Percentiles rank a stretch among this genome's conserved stretches.
These are phyloP conservation scores for Yponomeuta malinellus DNA, from an alignment of 2,888 invertebrate genomes.

Conservation along the genomic window DNA sequence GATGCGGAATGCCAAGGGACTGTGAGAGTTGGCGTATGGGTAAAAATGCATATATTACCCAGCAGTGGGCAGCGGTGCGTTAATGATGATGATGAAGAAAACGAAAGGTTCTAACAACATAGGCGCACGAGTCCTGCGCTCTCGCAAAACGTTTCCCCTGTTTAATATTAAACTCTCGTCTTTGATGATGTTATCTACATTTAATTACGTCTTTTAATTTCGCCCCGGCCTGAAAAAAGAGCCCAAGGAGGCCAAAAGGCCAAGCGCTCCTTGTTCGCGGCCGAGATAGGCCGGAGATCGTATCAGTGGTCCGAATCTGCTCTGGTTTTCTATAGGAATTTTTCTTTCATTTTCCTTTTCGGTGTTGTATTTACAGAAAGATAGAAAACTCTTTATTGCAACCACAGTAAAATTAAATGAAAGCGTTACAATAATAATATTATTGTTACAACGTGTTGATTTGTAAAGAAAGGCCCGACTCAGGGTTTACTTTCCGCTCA, in stretches of 20 bases:
- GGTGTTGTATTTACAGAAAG: too few relatives aligned
- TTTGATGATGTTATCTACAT: slow-evolving; percentile 19
- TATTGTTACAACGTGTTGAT: too few relatives aligned
- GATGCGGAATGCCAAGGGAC: too few relatives aligned
- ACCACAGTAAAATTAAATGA: too few relatives aligned
- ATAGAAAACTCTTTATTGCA: too few relatives aligned
- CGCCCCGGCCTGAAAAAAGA: slow-evolving; percentile 7
- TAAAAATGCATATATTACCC: too few relatives aligned
- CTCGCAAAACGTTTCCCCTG: slow-evolving; percentile 14
- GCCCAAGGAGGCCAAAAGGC: slow-evolving; percentile 4
- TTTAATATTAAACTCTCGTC: slow-evolving; percentile 16
- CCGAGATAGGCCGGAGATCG: slow-evolving; percentile 7
- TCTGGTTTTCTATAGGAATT: background rate
- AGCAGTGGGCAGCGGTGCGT: background rate
- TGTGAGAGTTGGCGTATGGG: too few relatives aligned
- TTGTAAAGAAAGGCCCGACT: too few relatives aligned
- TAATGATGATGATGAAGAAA: background rate
- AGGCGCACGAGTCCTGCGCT: background rate
- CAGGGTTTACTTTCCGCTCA: too few relatives aligned
- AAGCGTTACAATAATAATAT: too few relatives aligned
- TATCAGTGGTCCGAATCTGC: background rate
- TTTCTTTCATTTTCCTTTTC: background rate
- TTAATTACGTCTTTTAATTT: slow-evolving; percentile 18
- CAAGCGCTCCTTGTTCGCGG: slow-evolving; percentile 9
- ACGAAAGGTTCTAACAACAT: background rate